Evolutionary conservation across 2,797 vertebrate genomes (phyloP), one percentile per base, ranked within the genome.

Genomic region (Micropoecilia bifurca): DNA sequence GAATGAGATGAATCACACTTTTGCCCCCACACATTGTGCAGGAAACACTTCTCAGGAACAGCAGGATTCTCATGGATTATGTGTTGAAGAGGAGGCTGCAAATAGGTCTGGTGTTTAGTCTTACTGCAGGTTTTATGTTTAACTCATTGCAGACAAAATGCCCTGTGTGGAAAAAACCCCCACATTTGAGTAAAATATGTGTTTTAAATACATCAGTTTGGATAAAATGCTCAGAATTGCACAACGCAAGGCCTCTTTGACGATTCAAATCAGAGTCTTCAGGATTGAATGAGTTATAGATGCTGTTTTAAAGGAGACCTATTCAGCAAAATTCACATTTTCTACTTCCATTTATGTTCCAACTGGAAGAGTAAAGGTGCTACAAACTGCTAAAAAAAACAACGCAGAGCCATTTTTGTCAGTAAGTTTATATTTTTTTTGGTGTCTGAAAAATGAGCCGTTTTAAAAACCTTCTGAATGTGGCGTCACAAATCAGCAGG

Each of bases 101-200:
- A 78, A 81, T 45, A 83, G 91, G 89, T 88, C 75, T 80, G 87
- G 63, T 80, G 71, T 77, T 87, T 46, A 13, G 75, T 43, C 76
- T 74, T 36, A 41, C 57, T 28, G 25, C 43, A n/a, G 41, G 41
- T 4, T 73, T 71, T 75, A 55, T 75, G 46, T 77, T 50, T 39
- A 73, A 84, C 30, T 45, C 6, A 69, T n/a, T 79, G 25, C 36
- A 78, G 8, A 63, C 36, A 33, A 82, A 71, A 45, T 48, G 16
- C 43, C 20, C 20, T 16, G 36, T 22, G 28, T 9, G 12, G 6
- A 45, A 59, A 43, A 39, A 43, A 25, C n/a, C 7, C 0, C 16
- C 22, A 41, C 7, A 3, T 73, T 53, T 25, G 30, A 43, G 13
- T 28, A 8, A 48, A 10, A 68, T 69, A 2, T 71, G 36, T 28